Evolutionary conservation across 2,797 vertebrate genomes (phyloP).

Genomic region (Acrocephalus scirpaceus): DNA sequence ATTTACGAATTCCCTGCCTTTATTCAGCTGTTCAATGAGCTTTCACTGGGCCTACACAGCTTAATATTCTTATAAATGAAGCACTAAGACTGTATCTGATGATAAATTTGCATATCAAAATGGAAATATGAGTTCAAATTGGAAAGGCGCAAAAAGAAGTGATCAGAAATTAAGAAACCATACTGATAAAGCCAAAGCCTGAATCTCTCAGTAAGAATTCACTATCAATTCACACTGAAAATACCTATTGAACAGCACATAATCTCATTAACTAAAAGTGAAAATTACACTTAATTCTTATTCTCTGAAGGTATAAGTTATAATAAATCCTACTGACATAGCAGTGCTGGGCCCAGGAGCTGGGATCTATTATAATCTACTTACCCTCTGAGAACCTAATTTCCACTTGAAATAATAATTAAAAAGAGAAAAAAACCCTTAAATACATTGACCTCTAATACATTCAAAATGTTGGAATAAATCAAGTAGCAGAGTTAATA

Average conservation of each 20-base stretch:
- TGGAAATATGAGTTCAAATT: not conserved
- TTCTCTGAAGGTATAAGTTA: conserved; percentile 6
- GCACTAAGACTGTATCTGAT: not conserved
- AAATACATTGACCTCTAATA: conserved; percentile 25
- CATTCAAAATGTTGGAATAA: conserved; percentile 36
- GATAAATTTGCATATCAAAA: not conserved
- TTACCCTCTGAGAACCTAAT: conserved; percentile 40
- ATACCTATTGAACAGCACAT: not conserved
- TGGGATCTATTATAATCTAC: conserved; percentile 39
- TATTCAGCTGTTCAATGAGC: not conserved
- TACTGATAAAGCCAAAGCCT: not conserved
- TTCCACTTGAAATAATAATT: conserved; percentile 49
- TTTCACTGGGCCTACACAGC: not conserved
- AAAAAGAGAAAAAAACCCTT: not conserved
- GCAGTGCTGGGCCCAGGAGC: not conserved
- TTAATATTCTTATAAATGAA: not conserved
- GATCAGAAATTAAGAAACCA: not conserved
- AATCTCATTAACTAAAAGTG: conserved; percentile 32
- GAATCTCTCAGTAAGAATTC: not conserved
- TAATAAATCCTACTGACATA: conserved; percentile 30
- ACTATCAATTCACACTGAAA: not conserved
- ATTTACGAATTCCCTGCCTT: not conserved
- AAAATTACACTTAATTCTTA: conserved; percentile 48
- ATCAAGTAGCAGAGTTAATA: conserved; percentile 46
- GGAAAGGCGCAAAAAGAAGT: not conserved